phyloP scores from a whole-genome alignment of 2,797 vertebrate species.

The Picus viridis region DNA sequence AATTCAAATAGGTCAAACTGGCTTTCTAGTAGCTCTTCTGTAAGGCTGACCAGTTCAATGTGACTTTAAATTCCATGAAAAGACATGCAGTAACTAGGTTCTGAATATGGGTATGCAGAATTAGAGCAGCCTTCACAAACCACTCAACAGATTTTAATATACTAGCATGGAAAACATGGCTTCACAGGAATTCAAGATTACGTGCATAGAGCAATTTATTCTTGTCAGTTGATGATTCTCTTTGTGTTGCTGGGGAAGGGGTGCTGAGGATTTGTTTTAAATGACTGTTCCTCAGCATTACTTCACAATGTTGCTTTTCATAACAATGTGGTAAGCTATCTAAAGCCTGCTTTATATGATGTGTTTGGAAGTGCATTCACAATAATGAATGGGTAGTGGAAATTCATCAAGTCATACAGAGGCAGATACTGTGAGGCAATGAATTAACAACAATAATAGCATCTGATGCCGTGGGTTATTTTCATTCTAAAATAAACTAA shows the following conservation, averaged over 20 bases:
- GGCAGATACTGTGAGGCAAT: slow-evolving; percentile 57
- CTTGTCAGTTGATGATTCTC: not conserved
- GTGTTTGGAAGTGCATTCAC: slow-evolving; percentile 46
- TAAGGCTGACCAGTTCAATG: not conserved
- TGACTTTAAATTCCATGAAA: not conserved
- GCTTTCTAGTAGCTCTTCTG: not conserved
- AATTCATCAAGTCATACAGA: slow-evolving; percentile 72
- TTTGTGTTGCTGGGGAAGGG: not conserved
- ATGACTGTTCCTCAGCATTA: not conserved
- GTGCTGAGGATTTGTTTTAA: slow-evolving; percentile 37
- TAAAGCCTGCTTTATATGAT: slow-evolving; percentile 56
- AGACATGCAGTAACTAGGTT: not conserved
- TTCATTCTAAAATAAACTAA: slow-evolving; percentile 70
- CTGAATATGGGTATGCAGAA: not conserved
- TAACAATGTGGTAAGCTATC: slow-evolving; percentile 57
- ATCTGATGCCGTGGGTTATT: slow-evolving; percentile 42
- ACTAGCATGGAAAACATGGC: not conserved
- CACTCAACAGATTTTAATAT: not conserved
- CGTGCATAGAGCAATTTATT: not conserved
- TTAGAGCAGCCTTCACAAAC: not conserved
- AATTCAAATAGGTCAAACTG: not conserved
- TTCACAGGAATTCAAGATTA: not conserved
- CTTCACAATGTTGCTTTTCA: slow-evolving; percentile 46
- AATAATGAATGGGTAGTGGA: slow-evolving; percentile 59
- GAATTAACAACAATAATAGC: slow-evolving; percentile 73